Percentiles rank a stretch among this genome's conserved stretches.
Evolutionary conservation across 92 coral and sea anemone species (phyloP).

Genomic region (Epizoanthus ramosus): DNA sequence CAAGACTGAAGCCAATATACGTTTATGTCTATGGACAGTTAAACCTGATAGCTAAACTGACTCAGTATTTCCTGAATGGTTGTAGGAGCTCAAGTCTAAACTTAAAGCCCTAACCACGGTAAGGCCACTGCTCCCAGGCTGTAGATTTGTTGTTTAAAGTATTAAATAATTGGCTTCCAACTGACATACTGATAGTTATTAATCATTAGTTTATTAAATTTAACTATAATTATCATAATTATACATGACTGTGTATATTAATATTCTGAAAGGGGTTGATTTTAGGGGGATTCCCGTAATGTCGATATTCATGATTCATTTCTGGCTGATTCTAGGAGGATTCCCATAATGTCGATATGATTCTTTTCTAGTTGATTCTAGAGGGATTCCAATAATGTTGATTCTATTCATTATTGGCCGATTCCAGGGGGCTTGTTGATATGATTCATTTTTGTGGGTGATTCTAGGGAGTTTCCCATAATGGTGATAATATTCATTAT

Average conservation of each 20-base stretch:
- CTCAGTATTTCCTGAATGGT: conserved; percentile 29
- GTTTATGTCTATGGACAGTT: neutral
- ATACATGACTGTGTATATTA: too few relatives aligned
- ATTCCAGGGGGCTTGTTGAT: too few relatives aligned
- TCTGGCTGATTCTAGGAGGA: too few relatives aligned
- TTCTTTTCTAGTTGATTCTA: conserved; percentile 7
- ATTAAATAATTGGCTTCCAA: neutral
- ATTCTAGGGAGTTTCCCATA: conserved; percentile 72
- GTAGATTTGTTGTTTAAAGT: neutral
- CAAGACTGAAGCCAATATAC: too few relatives aligned
- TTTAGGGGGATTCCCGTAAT: too few relatives aligned
- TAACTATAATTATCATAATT: neutral
- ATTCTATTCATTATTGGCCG: conserved; percentile 6
- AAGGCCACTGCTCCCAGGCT: conserved; percentile 42
- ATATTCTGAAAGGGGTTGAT: too few relatives aligned
- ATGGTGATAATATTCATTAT: conserved; percentile 39
- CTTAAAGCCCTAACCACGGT: conserved; percentile 79
- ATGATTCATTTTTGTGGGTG: neutral
- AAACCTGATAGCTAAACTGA: neutral
- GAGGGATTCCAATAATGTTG: conserved; percentile 76
- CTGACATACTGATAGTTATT: neutral
- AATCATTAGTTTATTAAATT: neutral
- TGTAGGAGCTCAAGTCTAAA: conserved; percentile 78
- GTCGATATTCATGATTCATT: too few relatives aligned
- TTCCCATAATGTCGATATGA: too few relatives aligned